Evolutionary conservation across 35 echinoderm and acorn worm species (phyloP).

Genomic region (Diadema setosum): DNA sequence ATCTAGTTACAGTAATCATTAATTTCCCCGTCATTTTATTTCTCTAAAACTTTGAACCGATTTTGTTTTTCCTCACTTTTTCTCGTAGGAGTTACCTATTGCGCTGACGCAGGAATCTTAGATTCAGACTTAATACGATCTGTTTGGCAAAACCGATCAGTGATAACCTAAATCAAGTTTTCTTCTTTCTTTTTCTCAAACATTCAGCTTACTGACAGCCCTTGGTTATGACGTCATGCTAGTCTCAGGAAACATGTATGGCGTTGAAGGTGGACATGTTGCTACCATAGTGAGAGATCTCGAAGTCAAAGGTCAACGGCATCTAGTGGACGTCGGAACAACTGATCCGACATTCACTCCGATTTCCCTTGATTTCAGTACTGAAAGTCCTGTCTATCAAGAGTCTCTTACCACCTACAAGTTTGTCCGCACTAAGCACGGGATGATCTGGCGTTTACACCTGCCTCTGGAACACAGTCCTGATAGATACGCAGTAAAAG

Average conservation of each 20-base stretch:
- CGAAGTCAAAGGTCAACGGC: background rate
- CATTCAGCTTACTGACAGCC: background rate
- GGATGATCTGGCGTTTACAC: too few species aligned
- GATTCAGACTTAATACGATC: too few species aligned
- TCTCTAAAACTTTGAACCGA: too few species aligned
- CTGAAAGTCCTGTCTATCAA: background rate
- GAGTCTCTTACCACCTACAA: background rate
- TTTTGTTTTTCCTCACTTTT: too few species aligned
- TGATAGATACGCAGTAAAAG: too few species aligned
- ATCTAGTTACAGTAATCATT: too few species aligned
- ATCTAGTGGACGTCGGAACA: background rate
- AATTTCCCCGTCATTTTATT: too few species aligned
- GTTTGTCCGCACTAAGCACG: too few species aligned
- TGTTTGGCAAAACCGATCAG: too few species aligned
- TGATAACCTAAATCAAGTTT: background rate
- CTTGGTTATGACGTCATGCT: background rate
- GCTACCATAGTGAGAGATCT: background rate
- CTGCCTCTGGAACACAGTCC: too few species aligned
- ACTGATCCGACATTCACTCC: background rate
- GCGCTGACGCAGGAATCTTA: too few species aligned
- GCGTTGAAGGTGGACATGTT: background rate
- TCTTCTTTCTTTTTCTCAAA: background rate
- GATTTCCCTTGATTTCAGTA: background rate
- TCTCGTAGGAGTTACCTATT: too few species aligned
- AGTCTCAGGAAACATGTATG: background rate